Evolutionary conservation across 2,888 invertebrate species (phyloP).

Genomic region (Eupithecia vulgata): DNA sequence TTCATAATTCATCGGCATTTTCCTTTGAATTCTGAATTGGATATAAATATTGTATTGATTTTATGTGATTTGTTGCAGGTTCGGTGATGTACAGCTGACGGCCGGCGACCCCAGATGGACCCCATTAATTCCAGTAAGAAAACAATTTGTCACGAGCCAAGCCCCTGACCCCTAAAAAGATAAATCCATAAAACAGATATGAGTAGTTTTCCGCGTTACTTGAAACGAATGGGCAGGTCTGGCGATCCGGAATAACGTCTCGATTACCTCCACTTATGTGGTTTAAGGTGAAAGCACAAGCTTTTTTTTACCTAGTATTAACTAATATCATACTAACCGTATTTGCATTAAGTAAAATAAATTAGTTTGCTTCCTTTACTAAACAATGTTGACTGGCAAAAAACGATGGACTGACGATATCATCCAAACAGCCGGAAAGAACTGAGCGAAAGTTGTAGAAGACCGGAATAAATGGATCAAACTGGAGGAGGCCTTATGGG

Average conservation of each 20-base stretch:
- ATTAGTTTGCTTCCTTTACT: too few species aligned
- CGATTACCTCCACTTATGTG: conserved; percentile 60
- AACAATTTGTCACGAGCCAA: conserved; percentile 37
- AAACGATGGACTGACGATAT: too few species aligned
- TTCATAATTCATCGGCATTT: conserved; percentile 12
- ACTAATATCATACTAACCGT: background rate
- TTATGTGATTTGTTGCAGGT: conserved; percentile 24
- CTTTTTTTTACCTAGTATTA: background rate
- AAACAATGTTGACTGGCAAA: too few species aligned
- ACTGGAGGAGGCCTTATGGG: too few species aligned
- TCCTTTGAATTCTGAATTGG: background rate
- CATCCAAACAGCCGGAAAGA: too few species aligned
- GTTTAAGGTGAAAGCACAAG: conserved; percentile 42
- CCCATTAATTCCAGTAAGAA: conserved; percentile 38
- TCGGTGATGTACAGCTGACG: conserved; percentile 18
- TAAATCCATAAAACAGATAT: conserved; percentile 41
- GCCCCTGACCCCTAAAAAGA: conserved; percentile 36
- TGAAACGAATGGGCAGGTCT: conserved; percentile 62
- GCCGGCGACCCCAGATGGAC: conserved; percentile 27
- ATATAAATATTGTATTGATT: conserved; percentile 8
- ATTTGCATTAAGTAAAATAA: too few species aligned
- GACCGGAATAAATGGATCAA: too few species aligned
- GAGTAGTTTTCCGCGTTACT: conserved; percentile 63
- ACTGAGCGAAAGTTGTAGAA: too few species aligned
- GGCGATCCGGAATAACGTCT: conserved; percentile 74